Conservation (phyloP, 2,888 invertebrate species). For the Hermodice carunculata region DNA sequence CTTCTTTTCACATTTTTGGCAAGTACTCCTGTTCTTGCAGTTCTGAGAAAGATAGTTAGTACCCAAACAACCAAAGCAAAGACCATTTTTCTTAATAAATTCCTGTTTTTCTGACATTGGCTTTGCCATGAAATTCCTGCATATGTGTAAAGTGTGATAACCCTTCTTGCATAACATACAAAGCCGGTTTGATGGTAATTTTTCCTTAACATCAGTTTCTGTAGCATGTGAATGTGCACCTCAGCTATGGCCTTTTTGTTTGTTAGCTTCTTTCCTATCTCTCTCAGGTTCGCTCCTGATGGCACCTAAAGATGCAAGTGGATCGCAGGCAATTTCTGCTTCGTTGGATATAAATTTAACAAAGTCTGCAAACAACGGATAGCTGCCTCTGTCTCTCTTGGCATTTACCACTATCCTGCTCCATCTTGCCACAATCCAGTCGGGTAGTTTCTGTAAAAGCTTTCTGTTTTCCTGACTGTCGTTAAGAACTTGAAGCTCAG, state of each 20-base stretch:
- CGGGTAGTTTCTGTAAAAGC: constrained; percentile 36
- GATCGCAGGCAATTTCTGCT: constrained; percentile 39
- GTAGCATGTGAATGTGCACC: too few relatives aligned
- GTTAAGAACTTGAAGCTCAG: constrained; percentile 1
- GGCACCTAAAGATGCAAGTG: constrained; percentile 25
- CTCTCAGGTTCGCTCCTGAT: neutral
- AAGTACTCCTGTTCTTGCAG: constrained; percentile 30
- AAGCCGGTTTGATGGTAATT: neutral
- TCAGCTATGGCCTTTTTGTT: too few relatives aligned
- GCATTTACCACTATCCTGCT: constrained; percentile 15
- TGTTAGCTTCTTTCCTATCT: neutral
- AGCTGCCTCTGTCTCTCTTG: constrained; percentile 13
- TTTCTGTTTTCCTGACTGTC: constrained; percentile 26
- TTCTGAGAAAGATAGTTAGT: constrained; percentile 36
- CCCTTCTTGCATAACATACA: neutral
- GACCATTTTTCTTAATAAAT: constrained; percentile 23
- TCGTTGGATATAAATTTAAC: constrained; percentile 27
- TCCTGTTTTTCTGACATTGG: neutral
- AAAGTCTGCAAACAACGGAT: constrained; percentile 32
- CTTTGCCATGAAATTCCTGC: neutral
- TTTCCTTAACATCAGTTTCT: neutral
- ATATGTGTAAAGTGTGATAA: neutral
- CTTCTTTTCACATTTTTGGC: constrained; percentile 28
- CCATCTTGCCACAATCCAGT: constrained; percentile 32
- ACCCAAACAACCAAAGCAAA: constrained; percentile 43